Evolutionary conservation across 1,140 invertebrate genomes (phyloP).

Genomic region (Diorhabda elongata): DNA sequence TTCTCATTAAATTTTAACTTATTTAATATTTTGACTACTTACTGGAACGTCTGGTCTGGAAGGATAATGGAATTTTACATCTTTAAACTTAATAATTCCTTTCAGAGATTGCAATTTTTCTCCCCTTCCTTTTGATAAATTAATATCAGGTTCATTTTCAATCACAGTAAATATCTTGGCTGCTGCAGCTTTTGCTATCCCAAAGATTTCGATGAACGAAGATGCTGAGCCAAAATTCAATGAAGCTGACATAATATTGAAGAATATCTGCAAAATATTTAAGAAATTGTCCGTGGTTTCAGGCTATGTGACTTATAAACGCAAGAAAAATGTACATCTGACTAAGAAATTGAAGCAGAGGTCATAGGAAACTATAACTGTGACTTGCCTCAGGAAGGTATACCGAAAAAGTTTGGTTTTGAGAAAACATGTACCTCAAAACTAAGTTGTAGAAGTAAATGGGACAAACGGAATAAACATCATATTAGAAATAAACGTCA

Average conservation of each 20-base stretch:
- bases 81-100: constrained; percentile 74
- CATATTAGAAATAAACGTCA: too few relatives aligned
- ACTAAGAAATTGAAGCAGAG: too few relatives aligned
- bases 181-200: constrained; percentile 74
- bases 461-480: too few relatives aligned
- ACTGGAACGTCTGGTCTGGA: constrained; percentile 70
- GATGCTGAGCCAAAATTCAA: constrained; percentile 78
- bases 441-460: too few relatives aligned
- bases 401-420: too few relatives aligned
- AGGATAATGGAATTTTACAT: constrained; percentile 82
- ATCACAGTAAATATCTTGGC: constrained; percentile 78
- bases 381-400: too few relatives aligned
- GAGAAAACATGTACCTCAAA: too few relatives aligned
- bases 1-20: too few relatives aligned
- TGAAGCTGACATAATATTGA: constrained; percentile 4
- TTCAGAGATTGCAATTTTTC: constrained; percentile 54
- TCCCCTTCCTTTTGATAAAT: constrained; percentile 67
- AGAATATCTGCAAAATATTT: constrained; percentile 8
- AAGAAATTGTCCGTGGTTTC: background rate
- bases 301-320: too few relatives aligned
- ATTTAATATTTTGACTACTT: constrained; percentile 27
- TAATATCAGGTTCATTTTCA: constrained; percentile 74
- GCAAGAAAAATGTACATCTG: too few relatives aligned
- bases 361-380: too few relatives aligned
- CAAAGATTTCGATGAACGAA: constrained; percentile 74